Evolutionary conservation across 1,140 invertebrate species (phyloP).

Genomic region (Drosophila guanche): DNA sequence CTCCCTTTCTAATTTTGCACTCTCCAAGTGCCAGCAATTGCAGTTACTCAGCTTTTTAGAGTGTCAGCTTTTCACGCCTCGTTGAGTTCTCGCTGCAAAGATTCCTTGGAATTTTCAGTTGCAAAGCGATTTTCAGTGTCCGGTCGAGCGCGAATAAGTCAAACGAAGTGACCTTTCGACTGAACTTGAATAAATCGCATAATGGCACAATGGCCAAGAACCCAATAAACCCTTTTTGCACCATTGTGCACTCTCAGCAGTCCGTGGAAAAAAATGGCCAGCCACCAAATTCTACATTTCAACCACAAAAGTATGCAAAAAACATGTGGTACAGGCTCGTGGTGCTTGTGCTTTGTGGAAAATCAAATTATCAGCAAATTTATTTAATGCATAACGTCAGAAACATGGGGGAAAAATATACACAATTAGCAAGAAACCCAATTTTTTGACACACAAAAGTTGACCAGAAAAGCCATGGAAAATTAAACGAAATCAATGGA

Average conservation of each 20-base stretch:
- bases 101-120: slow-evolving; percentile 32
- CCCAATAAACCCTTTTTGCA: slow-evolving; percentile 5
- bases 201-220: slow-evolving; percentile 20
- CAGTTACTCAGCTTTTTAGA: slow-evolving; percentile 36
- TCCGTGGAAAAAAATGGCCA: neutral
- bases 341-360: slow-evolving; percentile 15
- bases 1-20: slow-evolving; percentile 10
- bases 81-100: slow-evolving; percentile 28
- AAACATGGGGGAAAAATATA: neutral
- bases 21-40: slow-evolving; percentile 21
- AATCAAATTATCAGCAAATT: slow-evolving; percentile 52
- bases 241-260: slow-evolving; percentile 28
- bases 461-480: slow-evolving; percentile 37
- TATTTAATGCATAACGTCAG: slow-evolving; percentile 42
- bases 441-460: slow-evolving; percentile 17
- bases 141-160: slow-evolving; percentile 35
- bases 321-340: slow-evolving; percentile 37
- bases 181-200: slow-evolving; percentile 38
- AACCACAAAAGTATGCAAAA: slow-evolving; percentile 38
- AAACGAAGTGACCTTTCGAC: slow-evolving; percentile 31
- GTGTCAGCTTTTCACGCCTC: slow-evolving; percentile 48
- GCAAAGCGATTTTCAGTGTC: slow-evolving; percentile 46
- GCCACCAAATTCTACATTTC: slow-evolving; percentile 5
- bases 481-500: slow-evolving; percentile 47
- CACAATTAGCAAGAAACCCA: slow-evolving; percentile 32